Evolutionary conservation across 1,140 invertebrate genomes (phyloP).

Genomic region (roundworm (Caenorhabditis elegans)): WBcel235 BX284605.5:1283501-1284000

Average conservation of each 20-base stretch:
- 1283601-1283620: conserved; percentile 64
- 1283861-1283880: conserved; percentile 32
- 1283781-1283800: conserved; percentile 28
- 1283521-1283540: neutral
- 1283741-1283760: conserved; percentile 6
- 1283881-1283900: conserved; percentile 46
- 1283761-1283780: conserved; percentile 37
- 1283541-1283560: conserved; percentile 46
- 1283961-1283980: conserved; percentile 32
- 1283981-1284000: conserved; percentile 16
- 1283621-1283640: conserved; percentile 67
- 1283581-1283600: conserved; percentile 68
- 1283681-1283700: neutral
- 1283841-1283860: neutral
- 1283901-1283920: conserved; percentile 40
- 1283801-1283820: neutral
- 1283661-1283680: conserved; percentile 33
- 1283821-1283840: neutral
- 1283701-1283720: conserved; percentile 26
- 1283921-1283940: conserved; percentile 11
- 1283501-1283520: neutral
- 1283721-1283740: conserved; percentile 15
- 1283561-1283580: conserved; percentile 70
- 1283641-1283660: conserved; percentile 58
- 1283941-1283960: conserved; percentile 22